Percentiles rank a stretch among this genome's conserved stretches.
Evolutionary conservation across 2,113 vertebrate genomes (phyloP).

Genomic region (Pyrgilauda ruficollis): DNA sequence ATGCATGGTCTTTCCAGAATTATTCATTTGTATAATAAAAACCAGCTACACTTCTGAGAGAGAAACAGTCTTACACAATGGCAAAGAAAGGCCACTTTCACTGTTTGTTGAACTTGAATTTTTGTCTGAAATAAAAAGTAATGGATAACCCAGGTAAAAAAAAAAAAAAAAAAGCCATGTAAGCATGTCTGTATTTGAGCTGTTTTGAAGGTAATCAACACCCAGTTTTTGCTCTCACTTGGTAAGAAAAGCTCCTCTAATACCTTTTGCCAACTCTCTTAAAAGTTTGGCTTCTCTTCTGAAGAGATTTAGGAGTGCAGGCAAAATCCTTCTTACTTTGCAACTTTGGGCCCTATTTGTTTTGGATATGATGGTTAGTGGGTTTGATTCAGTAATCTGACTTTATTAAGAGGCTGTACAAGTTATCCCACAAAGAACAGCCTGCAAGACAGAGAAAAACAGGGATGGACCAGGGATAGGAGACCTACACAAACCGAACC

Average conservation of each 20-base stretch:
- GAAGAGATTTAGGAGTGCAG: background rate
- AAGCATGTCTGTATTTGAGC: background rate
- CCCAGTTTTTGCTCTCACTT: background rate
- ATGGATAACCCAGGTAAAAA: background rate
- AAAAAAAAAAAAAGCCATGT: background rate
- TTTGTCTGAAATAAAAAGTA: background rate
- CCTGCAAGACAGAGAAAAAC: background rate
- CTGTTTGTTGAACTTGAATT: background rate
- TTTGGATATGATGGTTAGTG: background rate
- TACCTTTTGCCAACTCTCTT: constrained; percentile 19
- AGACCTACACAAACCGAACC: background rate
- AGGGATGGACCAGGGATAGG: accelerated
- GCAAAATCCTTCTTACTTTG: constrained; percentile 33
- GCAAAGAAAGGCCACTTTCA: background rate
- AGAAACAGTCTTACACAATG: background rate
- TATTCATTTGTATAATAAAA: background rate
- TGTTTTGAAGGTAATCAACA: constrained; percentile 14
- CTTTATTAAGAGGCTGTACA: background rate
- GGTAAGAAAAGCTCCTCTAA: constrained; percentile 30
- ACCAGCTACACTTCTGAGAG: background rate
- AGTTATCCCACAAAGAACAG: background rate
- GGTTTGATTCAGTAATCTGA: background rate
- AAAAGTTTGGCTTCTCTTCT: constrained; percentile 51
- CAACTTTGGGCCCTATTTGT: background rate
- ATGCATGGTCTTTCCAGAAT: background rate